Base-by-base conservation (phyloP, 2,797 vertebrate genomes). In the Limnodromus scolopaceus region DNA sequence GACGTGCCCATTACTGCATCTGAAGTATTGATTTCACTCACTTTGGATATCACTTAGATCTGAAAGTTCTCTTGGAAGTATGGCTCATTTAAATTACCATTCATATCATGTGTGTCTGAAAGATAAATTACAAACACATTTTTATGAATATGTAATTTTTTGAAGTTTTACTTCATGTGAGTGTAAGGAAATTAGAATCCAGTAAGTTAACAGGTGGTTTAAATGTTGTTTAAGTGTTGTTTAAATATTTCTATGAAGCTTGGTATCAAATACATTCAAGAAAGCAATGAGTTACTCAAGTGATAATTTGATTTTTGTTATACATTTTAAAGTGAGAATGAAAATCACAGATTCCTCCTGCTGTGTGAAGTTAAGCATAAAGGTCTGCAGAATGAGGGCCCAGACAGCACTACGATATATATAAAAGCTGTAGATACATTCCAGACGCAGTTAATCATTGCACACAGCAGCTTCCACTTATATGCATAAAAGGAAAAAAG, bases 231-330 rank as follows among this genome's bases (percentile, higher is more conserved):
- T 70, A 76, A 80, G 54, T 65, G 60, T 87, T 89, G 54, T 54
- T 92, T 72, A 79, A 94, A 88, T 92, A 92, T 69, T 94, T 90
- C 78, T 84, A 0, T 79, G 66, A 76, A 91, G 58, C 70, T 68
- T 89, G 32, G 39, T 77, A 79, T 58, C 57, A 90, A 81, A 89
- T 68, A n/a, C 28, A 72, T 84, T 90, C 48, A 54, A 55, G 28
- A 82, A 94, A 93, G 89, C 53, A 75, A 25, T 30, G 83, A 84
- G 38, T 53, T 93, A 55, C 80, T 90, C 17, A 79, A 95, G 66
- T n/a, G 83, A 82, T 93, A 84, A 76, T 92, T 92, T 92, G 11
- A 64, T 92, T 94, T 95, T 90, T 92, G 28, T 72, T 82, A 45
- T 4, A 53, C 34, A 27, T 94, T 94, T 77, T 89, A 43, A 93